Evolutionary conservation across 2,888 invertebrate genomes (phyloP).

Genomic region (Melangyna quadrimaculata): DNA sequence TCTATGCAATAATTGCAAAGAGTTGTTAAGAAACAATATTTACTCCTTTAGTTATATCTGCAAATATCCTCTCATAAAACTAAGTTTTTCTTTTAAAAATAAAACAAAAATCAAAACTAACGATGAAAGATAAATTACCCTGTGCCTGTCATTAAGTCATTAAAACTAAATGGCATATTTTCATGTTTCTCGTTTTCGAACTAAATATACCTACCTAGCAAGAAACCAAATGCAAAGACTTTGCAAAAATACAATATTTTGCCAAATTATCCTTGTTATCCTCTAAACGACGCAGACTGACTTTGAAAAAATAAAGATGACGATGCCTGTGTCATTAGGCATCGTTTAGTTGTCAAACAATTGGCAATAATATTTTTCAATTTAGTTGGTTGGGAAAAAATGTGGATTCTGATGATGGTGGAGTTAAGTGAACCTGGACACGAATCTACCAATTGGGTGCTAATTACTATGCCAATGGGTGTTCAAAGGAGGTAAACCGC

Average conservation of each 20-base stretch:
- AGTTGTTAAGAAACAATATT: neutral
- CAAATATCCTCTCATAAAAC: neutral
- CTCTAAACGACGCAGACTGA: slow-evolving; percentile 5
- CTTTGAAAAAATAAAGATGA: slow-evolving; percentile 1
- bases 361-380: slow-evolving; percentile 59
- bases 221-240: neutral
- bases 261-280: slow-evolving; percentile 52
- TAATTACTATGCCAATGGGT: slow-evolving; percentile 52
- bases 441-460: slow-evolving; percentile 56
- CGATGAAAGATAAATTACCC: slow-evolving; percentile 28
- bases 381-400: neutral
- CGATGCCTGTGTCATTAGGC: slow-evolving; percentile 66
- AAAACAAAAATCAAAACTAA: slow-evolving; percentile 2
- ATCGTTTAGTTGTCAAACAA: slow-evolving; percentile 66
- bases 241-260: neutral
- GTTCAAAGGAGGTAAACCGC: slow-evolving; percentile 24
- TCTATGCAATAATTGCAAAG: neutral
- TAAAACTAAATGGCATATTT: slow-evolving; percentile 13
- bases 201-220: neutral
- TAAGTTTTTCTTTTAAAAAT: neutral
- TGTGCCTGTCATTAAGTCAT: slow-evolving; percentile 35
- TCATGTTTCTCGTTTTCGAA: slow-evolving; percentile 19
- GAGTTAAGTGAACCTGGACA: slow-evolving; percentile 12
- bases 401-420: neutral
- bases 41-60: neutral